Percentiles rank a stretch among this genome's conserved stretches.
phyloP scores from a whole-genome alignment of 2,797 vertebrate genomes.

The Phrynocephalus vlangalii region DNA sequence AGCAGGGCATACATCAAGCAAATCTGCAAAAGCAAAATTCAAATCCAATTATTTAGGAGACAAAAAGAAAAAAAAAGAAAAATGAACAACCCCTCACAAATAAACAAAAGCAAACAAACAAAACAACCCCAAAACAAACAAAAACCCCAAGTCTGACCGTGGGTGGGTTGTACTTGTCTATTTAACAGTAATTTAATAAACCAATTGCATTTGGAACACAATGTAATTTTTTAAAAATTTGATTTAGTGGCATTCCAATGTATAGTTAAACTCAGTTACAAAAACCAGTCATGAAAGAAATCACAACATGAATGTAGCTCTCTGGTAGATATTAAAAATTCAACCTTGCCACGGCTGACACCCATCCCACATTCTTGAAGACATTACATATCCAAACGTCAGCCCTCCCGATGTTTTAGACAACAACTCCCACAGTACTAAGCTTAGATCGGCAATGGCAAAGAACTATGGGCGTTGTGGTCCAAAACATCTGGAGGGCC shows the following conservation, averaged over 20 bases:
- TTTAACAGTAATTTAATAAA: neutral
- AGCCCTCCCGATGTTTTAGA: no score
- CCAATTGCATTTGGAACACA: neutral
- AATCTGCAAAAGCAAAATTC: slow-evolving; percentile 8
- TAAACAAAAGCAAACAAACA: no score
- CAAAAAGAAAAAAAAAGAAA: no score
- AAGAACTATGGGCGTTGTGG: no score
- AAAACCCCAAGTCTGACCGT: slow-evolving; percentile 4
- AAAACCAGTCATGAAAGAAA: neutral
- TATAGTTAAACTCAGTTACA: neutral
- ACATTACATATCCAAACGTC: neutral
- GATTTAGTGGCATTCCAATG: neutral
- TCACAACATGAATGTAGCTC: neutral
- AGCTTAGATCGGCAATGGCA: no score
- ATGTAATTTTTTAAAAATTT: neutral
- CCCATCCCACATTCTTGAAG: neutral
- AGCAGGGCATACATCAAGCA: neutral
- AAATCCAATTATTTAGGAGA: neutral
- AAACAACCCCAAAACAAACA: neutral
- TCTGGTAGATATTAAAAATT: neutral
- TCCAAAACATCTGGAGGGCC: no score
- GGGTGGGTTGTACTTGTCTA: neutral
- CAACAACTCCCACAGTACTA: no score
- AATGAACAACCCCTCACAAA: no score
- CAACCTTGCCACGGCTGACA: neutral